phyloP scores from a whole-genome alignment of 2,888 invertebrate species.

The Labia minor region DNA sequence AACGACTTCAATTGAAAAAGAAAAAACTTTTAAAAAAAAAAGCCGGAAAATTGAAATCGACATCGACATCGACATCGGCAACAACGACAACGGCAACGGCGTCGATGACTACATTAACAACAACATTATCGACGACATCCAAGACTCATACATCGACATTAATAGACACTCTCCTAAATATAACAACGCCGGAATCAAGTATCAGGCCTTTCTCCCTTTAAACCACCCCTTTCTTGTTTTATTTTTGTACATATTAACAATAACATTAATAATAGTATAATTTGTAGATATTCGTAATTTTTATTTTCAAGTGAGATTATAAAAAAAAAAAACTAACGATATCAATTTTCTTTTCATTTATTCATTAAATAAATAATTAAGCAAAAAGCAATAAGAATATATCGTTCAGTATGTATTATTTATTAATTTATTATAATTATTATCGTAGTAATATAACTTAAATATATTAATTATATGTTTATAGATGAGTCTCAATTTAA shows the following conservation, averaged over 20 bases:
- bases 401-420: background rate
- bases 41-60: slow-evolving; percentile 18
- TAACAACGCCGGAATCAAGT: slow-evolving; percentile 25
- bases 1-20: slow-evolving; percentile 13
- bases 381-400: background rate
- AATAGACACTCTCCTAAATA: slow-evolving; percentile 27
- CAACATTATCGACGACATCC: slow-evolving; percentile 15
- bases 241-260: background rate
- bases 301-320: slow-evolving; percentile 5
- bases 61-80: slow-evolving; percentile 25
- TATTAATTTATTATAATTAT: slow-evolving; percentile 3
- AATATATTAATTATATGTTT: too few species aligned
- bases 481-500: slow-evolving; percentile 1
- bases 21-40: background rate
- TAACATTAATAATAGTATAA: too few species aligned
- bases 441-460: background rate
- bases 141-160: slow-evolving; percentile 19
- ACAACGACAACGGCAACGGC: slow-evolving; percentile 17
- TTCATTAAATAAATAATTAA: background rate
- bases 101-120: slow-evolving; percentile 26
- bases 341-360: background rate
- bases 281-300: background rate
- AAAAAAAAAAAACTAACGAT: background rate
- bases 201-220: slow-evolving; percentile 27
- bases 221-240: background rate